Evolutionary conservation across 2,113 vertebrate species (phyloP), one percentile per base, ranked within the genome.

Genomic region (Felis chaus): DNA sequence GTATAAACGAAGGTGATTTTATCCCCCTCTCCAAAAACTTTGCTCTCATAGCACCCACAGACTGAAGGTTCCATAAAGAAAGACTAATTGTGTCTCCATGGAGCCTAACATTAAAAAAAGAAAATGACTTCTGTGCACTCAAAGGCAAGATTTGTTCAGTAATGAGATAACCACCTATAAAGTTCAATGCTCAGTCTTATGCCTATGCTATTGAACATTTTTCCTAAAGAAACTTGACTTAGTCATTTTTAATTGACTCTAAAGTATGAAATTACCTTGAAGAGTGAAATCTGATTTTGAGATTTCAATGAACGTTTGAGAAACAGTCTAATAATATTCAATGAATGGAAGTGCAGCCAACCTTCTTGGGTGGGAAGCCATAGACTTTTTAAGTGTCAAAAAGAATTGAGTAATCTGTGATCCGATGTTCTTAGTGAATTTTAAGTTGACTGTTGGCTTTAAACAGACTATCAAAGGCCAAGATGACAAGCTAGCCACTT

Each of bases 21-120:
- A 86, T 94, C 27, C 15, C 2, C 5, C 33, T 96, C 74, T 68
- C 36, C 53, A 91, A 88, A 96, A 94, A 71, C 16, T 88, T 89
- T 89, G 14, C 31, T 78, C 19, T 73, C 5, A 0, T 69, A 88
- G 21, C 4, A 33, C 7, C 91, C 7, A 6, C 48, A 55, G 41
- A 88, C 66, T 73, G 76, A 90, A 76, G 45, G 31, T 45, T 66
- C 31, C 53, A 31, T 48, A 48, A 61, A 94, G 65, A 89, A 39
- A 96, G 53, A 91, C 45, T 69, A 95, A 79, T 83, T 79, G 3
- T 53, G 50, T 96, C 21, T 87, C 33, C 4, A 21, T 27, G 92
- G 93, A 89, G 61, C 31, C 6, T 80, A 97, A 80, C 9, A 21
- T 45, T 93, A 31, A 57, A 53, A 74, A 79, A 29, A 61, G 4